Percentiles rank a stretch among this genome's conserved stretches.
phyloP scores from a whole-genome alignment of 2,797 vertebrate species.

The Cryptoprocta ferox region DNA sequence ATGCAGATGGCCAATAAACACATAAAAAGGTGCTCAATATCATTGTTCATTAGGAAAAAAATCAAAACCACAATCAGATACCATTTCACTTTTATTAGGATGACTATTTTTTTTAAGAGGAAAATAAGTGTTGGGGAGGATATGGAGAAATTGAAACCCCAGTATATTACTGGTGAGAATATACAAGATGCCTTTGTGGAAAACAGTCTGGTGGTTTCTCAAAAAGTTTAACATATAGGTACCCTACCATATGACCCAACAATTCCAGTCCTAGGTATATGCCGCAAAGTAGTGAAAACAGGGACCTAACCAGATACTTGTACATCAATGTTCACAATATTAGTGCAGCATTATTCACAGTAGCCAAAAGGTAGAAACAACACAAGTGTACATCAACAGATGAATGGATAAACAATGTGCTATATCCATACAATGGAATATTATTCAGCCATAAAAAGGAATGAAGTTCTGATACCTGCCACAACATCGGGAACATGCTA shows the following conservation, averaged over 20 bases:
- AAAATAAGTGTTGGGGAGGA: background rate
- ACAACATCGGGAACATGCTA: background rate
- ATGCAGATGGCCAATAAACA: background rate
- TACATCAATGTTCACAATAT: background rate
- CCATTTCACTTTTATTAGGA: background rate
- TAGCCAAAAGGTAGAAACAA: background rate
- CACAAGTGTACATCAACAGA: background rate
- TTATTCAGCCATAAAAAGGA: background rate
- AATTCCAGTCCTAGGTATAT: background rate
- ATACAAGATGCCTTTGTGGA: background rate
- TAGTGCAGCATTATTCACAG: background rate
- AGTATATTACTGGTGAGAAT: background rate
- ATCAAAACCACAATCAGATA: background rate
- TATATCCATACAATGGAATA: background rate
- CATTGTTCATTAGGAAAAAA: background rate
- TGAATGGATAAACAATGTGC: background rate
- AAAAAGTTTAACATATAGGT: background rate
- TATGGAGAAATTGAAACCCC: background rate
- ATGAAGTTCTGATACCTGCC: background rate
- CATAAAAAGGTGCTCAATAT: background rate
- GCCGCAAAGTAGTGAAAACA: background rate
- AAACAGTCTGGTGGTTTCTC: background rate
- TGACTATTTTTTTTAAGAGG: background rate
- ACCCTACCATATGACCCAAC: background rate
- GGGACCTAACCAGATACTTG: background rate